Evolutionary conservation across 2,797 vertebrate species (phyloP).

Genomic region (Pampus argenteus): DNA sequence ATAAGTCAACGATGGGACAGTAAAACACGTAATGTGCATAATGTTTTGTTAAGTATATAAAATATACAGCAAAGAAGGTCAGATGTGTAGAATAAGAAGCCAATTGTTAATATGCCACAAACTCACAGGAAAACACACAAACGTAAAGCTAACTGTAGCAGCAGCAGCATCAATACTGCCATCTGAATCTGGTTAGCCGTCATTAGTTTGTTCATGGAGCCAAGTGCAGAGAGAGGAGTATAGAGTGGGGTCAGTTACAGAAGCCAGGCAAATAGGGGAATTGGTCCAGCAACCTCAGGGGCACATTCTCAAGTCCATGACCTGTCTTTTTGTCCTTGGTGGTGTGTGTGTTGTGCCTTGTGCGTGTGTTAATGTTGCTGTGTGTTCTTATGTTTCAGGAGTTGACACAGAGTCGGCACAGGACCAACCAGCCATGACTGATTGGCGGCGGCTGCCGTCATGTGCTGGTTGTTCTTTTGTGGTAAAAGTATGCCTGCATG

Average conservation of each 20-base stretch:
- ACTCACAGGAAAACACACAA: slow-evolving; percentile 34
- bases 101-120: slow-evolving; percentile 31
- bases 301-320: slow-evolving; percentile 71
- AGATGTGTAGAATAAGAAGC: slow-evolving; percentile 11
- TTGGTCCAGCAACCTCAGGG: slow-evolving; percentile 77
- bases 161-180: slow-evolving; percentile 51
- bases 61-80: slow-evolving; percentile 15
- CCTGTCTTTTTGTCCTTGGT: slow-evolving; percentile 67
- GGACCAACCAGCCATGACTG: slow-evolving; percentile 80
- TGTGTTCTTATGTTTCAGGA: slow-evolving; percentile 77
- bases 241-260: slow-evolving; percentile 81
- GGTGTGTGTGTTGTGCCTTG: slow-evolving; percentile 41
- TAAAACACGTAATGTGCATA: slow-evolving; percentile 8
- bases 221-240: slow-evolving; percentile 73
- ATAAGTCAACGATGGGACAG: slow-evolving; percentile 8
- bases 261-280: slow-evolving; percentile 77
- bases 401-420: slow-evolving; percentile 74
- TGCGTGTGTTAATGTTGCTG: slow-evolving; percentile 60
- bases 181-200: slow-evolving; percentile 79
- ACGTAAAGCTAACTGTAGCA: slow-evolving; percentile 39
- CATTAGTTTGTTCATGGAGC: slow-evolving; percentile 74
- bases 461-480: slow-evolving; percentile 83
- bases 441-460: slow-evolving; percentile 79
- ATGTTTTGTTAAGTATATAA: slow-evolving; percentile 2
- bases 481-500: slow-evolving; percentile 58